Base-by-base conservation (phyloP, 2,797 vertebrate genomes). In the Champsocephalus gunnari region DNA sequence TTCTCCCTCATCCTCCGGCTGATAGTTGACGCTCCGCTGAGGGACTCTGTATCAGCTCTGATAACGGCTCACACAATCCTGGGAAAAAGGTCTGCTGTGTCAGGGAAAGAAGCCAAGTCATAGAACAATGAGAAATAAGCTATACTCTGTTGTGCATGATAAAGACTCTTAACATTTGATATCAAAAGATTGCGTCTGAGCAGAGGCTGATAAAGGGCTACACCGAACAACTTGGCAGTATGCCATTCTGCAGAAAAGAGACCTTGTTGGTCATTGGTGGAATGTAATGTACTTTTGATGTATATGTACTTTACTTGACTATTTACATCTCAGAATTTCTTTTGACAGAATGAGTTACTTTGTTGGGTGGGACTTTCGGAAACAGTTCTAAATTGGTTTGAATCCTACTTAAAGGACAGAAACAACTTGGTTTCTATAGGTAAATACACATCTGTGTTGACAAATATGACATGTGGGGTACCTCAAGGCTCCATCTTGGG, bases 11-110 rank as follows among this genome's bases (percentile, higher is more conserved):
- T 71, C 71, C 66, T 58, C 12, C 3, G 11, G 16, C 5, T 57
- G 38, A 66, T 3, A 44, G 12, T 47, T 49, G 66, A 61, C 61
- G 75, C 47, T 71, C 75, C 12, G 66, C 54, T 55, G 14, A 28
- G 62, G 12, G 6, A 34, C 59, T 55, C 75, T 81, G 58, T 50
- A 62, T 74, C 57, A 56, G 60, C 59, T 51, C 60, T 71, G 81
- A 81, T 82, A 71, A 66, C 8, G 3, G 16, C 1, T 9, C 67
- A 66, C 17, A 84, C 74, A 84, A 84, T 65, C 34, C 21, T 64
- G 61, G 81, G 81, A 74, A 79, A 57, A 60, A 73, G 28, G 41
- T 5, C 55, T 28, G 17, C 21, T 4, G 0, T 59, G 41, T 19
- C 63, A 5, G 1, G 32, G 66, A 16, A 65, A 43, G 14, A 50